Evolutionary conservation across 2,113 vertebrate genomes (phyloP).

Genomic region (Ploceus nigricollis): DNA sequence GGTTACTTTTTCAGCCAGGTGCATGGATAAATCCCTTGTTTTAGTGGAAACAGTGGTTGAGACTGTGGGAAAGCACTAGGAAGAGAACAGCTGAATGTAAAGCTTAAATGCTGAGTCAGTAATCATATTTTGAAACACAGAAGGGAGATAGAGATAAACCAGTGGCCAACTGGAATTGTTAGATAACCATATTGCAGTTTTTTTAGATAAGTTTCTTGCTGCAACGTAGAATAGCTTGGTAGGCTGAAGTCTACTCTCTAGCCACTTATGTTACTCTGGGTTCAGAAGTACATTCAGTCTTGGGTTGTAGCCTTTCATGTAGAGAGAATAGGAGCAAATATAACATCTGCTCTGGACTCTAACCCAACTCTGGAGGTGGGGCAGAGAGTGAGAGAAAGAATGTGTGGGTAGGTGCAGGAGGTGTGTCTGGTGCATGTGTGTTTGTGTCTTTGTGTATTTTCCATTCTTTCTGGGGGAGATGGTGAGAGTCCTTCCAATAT

Average conservation of each 20-base stretch:
- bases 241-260: background rate
- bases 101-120: background rate
- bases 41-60: background rate
- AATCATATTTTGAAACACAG: background rate
- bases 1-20: background rate
- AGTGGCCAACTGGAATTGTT: background rate
- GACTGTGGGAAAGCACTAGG: background rate
- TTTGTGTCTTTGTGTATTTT: background rate
- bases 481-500: background rate
- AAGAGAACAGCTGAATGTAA: background rate
- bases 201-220: background rate
- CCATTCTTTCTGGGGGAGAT: background rate
- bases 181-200: background rate
- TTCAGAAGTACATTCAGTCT: background rate
- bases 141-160: background rate
- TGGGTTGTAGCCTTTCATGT: background rate
- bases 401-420: background rate
- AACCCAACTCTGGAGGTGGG: background rate
- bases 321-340: background rate
- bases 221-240: fast-evolving
- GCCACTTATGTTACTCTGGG: background rate
- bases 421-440: background rate
- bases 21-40: background rate
- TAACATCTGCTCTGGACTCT: background rate
- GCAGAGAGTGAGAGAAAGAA: background rate